Evolutionary conservation across 2,797 vertebrate species (phyloP).

Genomic region (Melanitta fusca): DNA sequence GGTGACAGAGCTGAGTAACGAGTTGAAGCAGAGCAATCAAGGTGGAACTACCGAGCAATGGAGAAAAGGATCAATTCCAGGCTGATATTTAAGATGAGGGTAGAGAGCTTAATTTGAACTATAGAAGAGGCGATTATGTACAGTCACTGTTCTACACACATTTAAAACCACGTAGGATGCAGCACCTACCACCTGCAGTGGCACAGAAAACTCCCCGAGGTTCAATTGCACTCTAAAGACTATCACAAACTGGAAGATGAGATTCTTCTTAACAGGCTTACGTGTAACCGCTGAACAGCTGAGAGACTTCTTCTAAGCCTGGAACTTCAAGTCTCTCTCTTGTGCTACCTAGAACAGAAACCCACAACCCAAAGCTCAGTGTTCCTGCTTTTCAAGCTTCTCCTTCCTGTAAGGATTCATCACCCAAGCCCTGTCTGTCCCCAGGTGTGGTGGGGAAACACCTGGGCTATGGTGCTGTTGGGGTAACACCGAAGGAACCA

Average conservation of each 20-base stretch:
- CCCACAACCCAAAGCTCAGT: background rate
- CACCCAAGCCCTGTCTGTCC: background rate
- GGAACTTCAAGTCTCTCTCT: background rate
- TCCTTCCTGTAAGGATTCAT: background rate
- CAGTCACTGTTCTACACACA: background rate
- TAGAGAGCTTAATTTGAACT: background rate
- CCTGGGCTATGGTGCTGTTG: background rate
- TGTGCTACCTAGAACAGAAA: background rate
- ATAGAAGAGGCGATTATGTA: background rate
- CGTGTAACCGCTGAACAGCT: background rate
- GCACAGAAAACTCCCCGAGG: background rate
- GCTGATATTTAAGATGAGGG: background rate
- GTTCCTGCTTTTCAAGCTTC: background rate
- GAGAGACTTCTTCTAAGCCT: background rate
- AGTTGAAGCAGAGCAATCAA: constrained; percentile 42
- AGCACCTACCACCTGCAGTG: background rate
- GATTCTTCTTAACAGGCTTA: background rate
- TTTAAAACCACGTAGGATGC: background rate
- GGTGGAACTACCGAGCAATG: constrained; percentile 18
- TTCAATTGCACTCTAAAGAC: background rate
- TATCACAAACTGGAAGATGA: background rate
- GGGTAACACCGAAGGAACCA: background rate
- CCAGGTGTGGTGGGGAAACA: background rate
- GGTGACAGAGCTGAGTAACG: constrained; percentile 40
- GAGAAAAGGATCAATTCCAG: constrained; percentile 7